Conservation (phyloP, 2,797 vertebrate species). For the Epinephelus coioides region DNA sequence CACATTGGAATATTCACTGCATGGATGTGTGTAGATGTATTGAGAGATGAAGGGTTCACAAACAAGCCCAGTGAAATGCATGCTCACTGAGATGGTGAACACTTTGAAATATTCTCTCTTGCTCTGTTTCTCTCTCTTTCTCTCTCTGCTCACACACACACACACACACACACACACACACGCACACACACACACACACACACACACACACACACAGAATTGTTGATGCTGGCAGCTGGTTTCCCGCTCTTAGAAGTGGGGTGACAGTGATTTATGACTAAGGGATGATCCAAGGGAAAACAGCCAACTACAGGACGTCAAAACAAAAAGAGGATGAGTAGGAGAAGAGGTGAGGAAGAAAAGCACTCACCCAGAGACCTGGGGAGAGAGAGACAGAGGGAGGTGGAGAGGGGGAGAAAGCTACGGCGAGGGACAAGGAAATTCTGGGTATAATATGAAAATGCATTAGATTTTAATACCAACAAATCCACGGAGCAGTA, state of each 20-base stretch:
- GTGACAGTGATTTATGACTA: constrained; percentile 87
- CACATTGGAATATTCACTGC: constrained; percentile 45
- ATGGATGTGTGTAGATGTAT: constrained; percentile 55
- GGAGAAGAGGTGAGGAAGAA: constrained; percentile 60
- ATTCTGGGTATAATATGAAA: background rate
- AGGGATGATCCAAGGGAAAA: constrained; percentile 81
- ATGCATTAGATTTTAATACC: background rate
- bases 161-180: constrained; percentile 20
- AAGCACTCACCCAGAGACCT: constrained; percentile 45
- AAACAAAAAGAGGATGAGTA: constrained; percentile 71
- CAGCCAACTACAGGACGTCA: constrained; percentile 76
- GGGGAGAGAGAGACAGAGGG: constrained; percentile 19
- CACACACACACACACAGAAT: constrained; percentile 38
- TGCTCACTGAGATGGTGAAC: constrained; percentile 64
- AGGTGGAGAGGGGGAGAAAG: background rate
- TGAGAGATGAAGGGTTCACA: constrained; percentile 72
- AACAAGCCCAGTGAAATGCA: constrained; percentile 60
- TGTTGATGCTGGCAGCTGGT: constrained; percentile 79
- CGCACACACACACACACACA: constrained; percentile 32
- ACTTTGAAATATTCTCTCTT: constrained; percentile 68
- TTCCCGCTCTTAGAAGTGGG: constrained; percentile 78
- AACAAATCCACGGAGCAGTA: background rate
- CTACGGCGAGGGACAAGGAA: background rate
- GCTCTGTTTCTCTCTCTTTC: constrained; percentile 31
- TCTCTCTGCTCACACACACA: background rate